Conservation (phyloP, 2,888 invertebrate species). For the Leptarthrus brevirostris region DNA sequence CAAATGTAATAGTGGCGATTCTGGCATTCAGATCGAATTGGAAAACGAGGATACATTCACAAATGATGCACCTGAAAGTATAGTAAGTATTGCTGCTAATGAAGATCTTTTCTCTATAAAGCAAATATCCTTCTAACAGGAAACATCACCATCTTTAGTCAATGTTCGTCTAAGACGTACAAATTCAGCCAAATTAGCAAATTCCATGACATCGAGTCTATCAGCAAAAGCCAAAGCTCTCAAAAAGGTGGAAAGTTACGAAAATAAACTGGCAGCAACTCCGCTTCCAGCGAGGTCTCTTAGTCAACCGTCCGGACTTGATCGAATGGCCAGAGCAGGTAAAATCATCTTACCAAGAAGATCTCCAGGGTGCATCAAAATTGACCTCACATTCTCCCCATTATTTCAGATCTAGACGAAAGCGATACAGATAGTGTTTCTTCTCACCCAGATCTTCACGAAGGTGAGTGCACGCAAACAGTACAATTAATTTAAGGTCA, state of each 20-base stretch:
- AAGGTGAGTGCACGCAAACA: constrained; percentile 59
- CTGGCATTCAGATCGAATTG: constrained; percentile 77
- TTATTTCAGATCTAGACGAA: constrained; percentile 61
- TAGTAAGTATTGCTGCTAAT: constrained; percentile 48
- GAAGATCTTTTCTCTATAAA: constrained; percentile 7
- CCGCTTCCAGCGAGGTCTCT: constrained; percentile 70
- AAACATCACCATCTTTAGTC: constrained; percentile 56
- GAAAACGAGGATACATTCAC: constrained; percentile 64
- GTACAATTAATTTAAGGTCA: constrained; percentile 24
- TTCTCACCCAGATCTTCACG: constrained; percentile 62
- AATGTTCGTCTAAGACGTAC: constrained; percentile 62
- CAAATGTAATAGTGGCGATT: constrained; percentile 80
- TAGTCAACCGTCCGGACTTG: constrained; percentile 72
- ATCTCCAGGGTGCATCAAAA: neutral
- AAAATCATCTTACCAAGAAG: constrained; percentile 16
- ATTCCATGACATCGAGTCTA: constrained; percentile 48
- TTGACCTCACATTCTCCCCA: constrained; percentile 10
- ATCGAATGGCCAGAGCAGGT: constrained; percentile 57
- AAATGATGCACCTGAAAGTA: constrained; percentile 45
- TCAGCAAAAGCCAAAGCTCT: constrained; percentile 59
- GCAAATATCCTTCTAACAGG: constrained; percentile 52
- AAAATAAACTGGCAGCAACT: constrained; percentile 59
- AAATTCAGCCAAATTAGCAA: constrained; percentile 64
- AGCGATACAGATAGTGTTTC: constrained; percentile 67
- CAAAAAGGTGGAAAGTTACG: constrained; percentile 60